Evolutionary conservation across 2,888 invertebrate genomes (phyloP), one percentile per base, ranked within the genome.

Genomic region (Apodemia hepburni): DNA sequence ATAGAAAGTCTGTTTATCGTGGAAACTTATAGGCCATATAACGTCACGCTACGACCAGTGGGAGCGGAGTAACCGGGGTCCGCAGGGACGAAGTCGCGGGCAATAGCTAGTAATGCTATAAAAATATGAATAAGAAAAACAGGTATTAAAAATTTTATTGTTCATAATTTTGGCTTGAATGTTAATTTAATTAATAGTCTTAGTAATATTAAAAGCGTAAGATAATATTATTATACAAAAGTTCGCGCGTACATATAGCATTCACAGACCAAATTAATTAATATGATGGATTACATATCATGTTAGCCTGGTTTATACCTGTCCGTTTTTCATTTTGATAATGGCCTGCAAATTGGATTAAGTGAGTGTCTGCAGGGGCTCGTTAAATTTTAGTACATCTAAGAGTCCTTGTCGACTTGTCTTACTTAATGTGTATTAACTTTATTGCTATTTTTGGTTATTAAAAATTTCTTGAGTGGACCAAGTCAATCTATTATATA

Each of bases 321-420:
- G 69, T 8, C 62, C 61, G 67, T 64, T 67, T 69, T 69, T 69
- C 67, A 69, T 68, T 69, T 69, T 67, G 68, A 68, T 69, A 67
- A 69, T 69, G 68, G 69, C 58, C 61, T 29, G 67, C 67, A 69
- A 69, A 69, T 68, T 69, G 69, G 66, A 69, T 69, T 69, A 69
- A 68, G 67, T 64, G 68, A 66, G 65, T 67, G 67, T 69, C 69
- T 68, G 67, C 65, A 66, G 67, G 65, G 67, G 62, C 65, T 69
- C 69, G 68, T 69, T 69, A 68, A 68, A 67, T 64, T 69, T 67
- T 51, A 69, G 65, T 66, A 65, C 59, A 35, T 62, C 29, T 47
- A 57, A 29, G 54, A 27, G 54, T 29, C 54, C 54, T 58, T 47
- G 58, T 58, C n/a, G 58, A 62, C 58, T 62, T 8, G 27, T 29